Base-by-base conservation (phyloP, 1,140 invertebrate genomes). In the Eufriesea mexicana region DNA sequence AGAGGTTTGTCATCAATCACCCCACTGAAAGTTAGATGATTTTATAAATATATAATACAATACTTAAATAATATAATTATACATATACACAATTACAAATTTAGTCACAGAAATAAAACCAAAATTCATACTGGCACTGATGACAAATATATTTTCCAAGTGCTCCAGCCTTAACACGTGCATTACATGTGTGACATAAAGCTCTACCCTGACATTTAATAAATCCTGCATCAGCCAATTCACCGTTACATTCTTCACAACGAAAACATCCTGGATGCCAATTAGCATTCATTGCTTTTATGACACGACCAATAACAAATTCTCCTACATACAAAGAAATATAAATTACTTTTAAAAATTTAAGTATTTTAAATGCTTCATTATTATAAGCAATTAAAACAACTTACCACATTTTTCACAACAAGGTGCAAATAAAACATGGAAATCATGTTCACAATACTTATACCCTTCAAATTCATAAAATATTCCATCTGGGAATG, bases 391-490 rank as follows among this genome's bases (percentile, higher is more conserved):
- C 23, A 74, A 83, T 73, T 49, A 35, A 79, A 64, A 76, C 72
- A 87, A 86, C 95, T 95, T 96, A 98, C 97, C 97, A 93, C 99
- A 99, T 95, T 98, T 98, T 89, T 97, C 98, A 95, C 99, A 99
- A 91, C 98, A 99, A 4, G 99, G 99, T 5, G 99, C 98, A 95
- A 99, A 99, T 0, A 99, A 95, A 16, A 99, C 98, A 94, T 99
- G 99, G 91, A 99, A 99, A 93, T 99, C 99, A 94, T 99, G 98
- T 95, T 99, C 99, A 91, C 99, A 99, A 93, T 99, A 99, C 94
- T 99, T 99, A 55, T 99, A 95, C 5, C 98, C 99, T 94, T 99
- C 99, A 94, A 99, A 99, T 95, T 99, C 99, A 94, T 99, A 99
- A 92, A 99, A 99, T 61, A 99, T 97, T 72, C 99, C 99, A 91